Base-by-base conservation (phyloP, 2,113 vertebrate genomes). In the Pimephales promelas region DNA sequence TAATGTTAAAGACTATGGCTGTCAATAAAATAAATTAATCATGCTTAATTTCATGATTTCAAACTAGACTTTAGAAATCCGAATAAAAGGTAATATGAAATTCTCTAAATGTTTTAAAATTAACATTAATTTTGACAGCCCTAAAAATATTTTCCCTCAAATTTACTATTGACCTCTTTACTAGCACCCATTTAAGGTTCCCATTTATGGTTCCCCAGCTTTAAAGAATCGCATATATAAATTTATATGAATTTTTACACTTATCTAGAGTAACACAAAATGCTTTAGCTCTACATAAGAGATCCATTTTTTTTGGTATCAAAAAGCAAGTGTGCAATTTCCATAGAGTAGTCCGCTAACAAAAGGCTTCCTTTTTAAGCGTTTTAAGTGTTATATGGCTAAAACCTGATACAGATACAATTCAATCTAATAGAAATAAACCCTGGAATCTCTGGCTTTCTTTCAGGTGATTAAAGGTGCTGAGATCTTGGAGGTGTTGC, bases 401-500 rank as follows among this genome's bases (percentile, higher is more conserved):
- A 66, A 68, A 0, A 66, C 28, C 28, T 64, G 5, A 36, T 22
- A 68, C 9, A 36, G 34, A 22, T 54, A 2, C 9, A 36, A 36
- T 20, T 66, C 10, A 22, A 10, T 4, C 64, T 10, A 34, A 20
- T 36, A 20, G 31, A 10, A 66, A 66, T 31, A 18, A 18, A 2
- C 28, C 1, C 16, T 36, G 0, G 36, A 8, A 36, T 22, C 0
- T 28, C 6, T 6, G 5, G 1, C 22, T 13, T 13, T 49, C 43
- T 52, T 18, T 13, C 84, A 99, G 97, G 98, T 99, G 22, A 99
- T 99, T 83, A 99, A 99, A 88, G 98, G 98, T 84, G 97, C 98
- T 52, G 98, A 99, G 93, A 99, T 99, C 81, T 94, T 99, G 85
- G 98, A 99, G 85, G 98, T 99, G 81, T 86, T 99, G 83, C 98